Evolutionary conservation across 1,140 invertebrate species (phyloP).

Genomic region (Harpegnathos saltator): DNA sequence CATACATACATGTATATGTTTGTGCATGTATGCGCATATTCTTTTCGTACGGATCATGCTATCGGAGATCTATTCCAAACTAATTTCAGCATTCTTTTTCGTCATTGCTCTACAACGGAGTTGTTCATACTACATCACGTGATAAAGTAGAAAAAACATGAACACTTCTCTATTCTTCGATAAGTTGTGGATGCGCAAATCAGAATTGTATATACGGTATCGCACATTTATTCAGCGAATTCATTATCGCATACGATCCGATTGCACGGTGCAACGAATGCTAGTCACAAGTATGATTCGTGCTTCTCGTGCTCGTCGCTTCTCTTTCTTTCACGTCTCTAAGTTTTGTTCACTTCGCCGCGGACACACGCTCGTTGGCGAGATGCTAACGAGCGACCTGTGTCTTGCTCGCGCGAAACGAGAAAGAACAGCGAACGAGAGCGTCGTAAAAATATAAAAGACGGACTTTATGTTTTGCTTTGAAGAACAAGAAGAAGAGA

Average conservation of each 20-base stretch:
- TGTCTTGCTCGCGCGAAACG: conserved; percentile 30
- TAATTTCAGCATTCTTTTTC: neutral
- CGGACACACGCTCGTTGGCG: conserved; percentile 6
- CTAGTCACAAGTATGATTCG: conserved; percentile 65
- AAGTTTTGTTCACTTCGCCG: conserved; percentile 44
- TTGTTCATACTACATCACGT: neutral
- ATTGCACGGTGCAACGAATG: conserved; percentile 54
- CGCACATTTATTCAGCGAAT: conserved; percentile 14
- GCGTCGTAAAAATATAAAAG: conserved; percentile 19
- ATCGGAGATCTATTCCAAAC: neutral
- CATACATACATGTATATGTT: neutral
- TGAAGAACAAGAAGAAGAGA: conserved; percentile 8
- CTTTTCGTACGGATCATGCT: neutral
- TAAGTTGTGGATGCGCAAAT: conserved; percentile 2
- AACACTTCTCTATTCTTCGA: conserved; percentile 11
- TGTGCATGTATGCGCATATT: neutral
- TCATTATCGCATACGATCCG: conserved; percentile 25
- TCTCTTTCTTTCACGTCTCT: conserved; percentile 26
- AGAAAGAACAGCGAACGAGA: conserved; percentile 27
- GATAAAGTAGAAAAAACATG: neutral
- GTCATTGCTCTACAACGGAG: neutral
- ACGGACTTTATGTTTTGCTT: conserved; percentile 14
- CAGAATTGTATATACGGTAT: conserved; percentile 15
- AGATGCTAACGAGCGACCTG: conserved; percentile 28
- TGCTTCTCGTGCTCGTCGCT: conserved; percentile 61